Base-by-base conservation (phyloP, 1,140 invertebrate genomes). In the Bombus confusus region DNA sequence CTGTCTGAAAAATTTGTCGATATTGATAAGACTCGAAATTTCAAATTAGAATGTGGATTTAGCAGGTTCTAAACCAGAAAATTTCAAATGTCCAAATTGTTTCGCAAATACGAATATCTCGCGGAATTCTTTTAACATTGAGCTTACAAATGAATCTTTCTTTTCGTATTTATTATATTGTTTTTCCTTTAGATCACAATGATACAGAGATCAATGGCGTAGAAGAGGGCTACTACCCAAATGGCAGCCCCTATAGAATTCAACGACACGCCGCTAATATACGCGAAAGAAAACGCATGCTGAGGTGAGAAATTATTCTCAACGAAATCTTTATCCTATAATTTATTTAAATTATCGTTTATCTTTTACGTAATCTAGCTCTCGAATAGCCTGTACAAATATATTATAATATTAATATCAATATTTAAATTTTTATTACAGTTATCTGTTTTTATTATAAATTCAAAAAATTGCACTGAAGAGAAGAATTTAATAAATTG, bases 251-350 rank as follows among this genome's bases (percentile, higher is more conserved):
- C 1, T 98, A 98, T 95, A 96, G 98, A 90, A 97, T 98, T 69
- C 98, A 98, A 93, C 96, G 98, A 83, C 98, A 98, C 89, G 98
- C 98, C 4, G 98, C 98, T 62, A 99, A 98, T 95, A 98, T 99
- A 76, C 96, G 99, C 66, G 99, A 99, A 96, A 96, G 98, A 91
- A 98, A 98, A 96, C 96, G 99, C 92, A 99, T 99, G 98, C 97
- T 99, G 96, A 98, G 98, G 98, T 98, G 97, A 95, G 95, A 93
- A 93, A 93, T 85, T 90, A 74, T 82, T 88, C 69, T 34, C 39
- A 41, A 78, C 10, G 3, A 68, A 64, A 9, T 3, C 28, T 62
- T 62, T n/a, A 52, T 6, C 47, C 6, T 22, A 52, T 52, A 52
- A 52, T 52, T 52, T 22, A 52, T 52, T 52, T 22, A 52, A 52